phyloP scores from a whole-genome alignment of 2,888 invertebrate species.

The Hypena proboscidalis region DNA sequence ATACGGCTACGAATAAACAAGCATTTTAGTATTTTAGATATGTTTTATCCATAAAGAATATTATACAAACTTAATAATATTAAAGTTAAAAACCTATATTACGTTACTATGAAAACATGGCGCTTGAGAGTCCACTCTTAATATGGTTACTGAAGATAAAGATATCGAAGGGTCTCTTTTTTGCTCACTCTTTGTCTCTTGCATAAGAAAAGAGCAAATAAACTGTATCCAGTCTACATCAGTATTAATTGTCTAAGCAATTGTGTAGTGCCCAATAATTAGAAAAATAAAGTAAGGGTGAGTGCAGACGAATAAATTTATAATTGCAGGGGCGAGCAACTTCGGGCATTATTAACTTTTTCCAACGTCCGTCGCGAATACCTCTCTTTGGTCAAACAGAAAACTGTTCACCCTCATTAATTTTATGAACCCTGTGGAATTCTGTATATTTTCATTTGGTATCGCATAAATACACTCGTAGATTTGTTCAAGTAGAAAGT shows the following conservation, averaged over 20 bases:
- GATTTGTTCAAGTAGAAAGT: too few species aligned
- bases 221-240: slow-evolving; percentile 32
- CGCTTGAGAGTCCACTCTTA: too few species aligned
- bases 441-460: slow-evolving; percentile 11
- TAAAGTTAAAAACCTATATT: too few species aligned
- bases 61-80: too few species aligned
- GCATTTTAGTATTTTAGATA: too few species aligned
- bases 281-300: slow-evolving; percentile 43
- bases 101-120: too few species aligned
- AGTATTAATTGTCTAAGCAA: slow-evolving; percentile 26
- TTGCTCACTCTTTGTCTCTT: too few species aligned
- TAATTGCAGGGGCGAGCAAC: slow-evolving; percentile 50
- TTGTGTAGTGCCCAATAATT: slow-evolving; percentile 40
- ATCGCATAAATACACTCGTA: slow-evolving; percentile 2
- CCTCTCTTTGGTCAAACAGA: slow-evolving; percentile 48
- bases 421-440: slow-evolving; percentile 41
- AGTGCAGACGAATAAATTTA: slow-evolving; percentile 48
- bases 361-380: slow-evolving; percentile 40
- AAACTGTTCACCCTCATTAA: slow-evolving; percentile 49
- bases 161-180: too few species aligned
- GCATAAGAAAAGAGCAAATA: slow-evolving; percentile 19
- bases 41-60: too few species aligned
- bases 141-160: too few species aligned
- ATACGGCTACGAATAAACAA: too few species aligned
- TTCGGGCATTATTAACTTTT: slow-evolving; percentile 62